Percentiles rank a stretch among this genome's conserved stretches.
These are phyloP conservation scores for Papilio xuthus DNA, from an alignment of 1,140 invertebrate species.

Conservation along the genomic window DNA sequence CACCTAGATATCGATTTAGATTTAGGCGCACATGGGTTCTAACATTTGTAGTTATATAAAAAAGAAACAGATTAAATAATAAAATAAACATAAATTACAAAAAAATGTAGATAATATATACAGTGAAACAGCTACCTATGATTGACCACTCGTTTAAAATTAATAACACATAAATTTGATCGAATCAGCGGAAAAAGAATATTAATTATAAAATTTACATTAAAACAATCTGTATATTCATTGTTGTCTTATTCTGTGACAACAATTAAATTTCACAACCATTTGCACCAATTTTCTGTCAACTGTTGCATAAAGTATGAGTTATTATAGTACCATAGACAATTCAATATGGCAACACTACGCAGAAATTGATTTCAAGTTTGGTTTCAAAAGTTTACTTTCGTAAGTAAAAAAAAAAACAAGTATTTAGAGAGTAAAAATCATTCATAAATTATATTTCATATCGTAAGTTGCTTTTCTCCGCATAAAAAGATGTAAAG, in stretches of 20 bases:
- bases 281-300: conserved; percentile 56
- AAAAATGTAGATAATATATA: not conserved
- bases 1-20: no score
- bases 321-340: conserved; percentile 3
- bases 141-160: not conserved
- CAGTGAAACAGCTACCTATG: not conserved
- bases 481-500: not conserved
- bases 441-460: not conserved
- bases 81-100: no score
- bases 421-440: not conserved
- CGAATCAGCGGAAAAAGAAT: not conserved
- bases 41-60: no score
- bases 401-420: conserved; percentile 7
- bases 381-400: not conserved
- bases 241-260: conserved; percentile 25
- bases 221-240: conserved; percentile 19
- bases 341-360: not conserved
- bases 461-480: not conserved
- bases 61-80: no score
- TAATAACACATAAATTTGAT: not conserved
- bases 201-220: not conserved
- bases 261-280: conserved; percentile 64
- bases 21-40: no score
- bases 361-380: conserved; percentile 14
- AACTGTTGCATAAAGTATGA: conserved; percentile 17